Evolutionary conservation across 2,797 vertebrate species (phyloP), one percentile per base, ranked within the genome.

Genomic region (Melanotaenia parkinsoni): DNA sequence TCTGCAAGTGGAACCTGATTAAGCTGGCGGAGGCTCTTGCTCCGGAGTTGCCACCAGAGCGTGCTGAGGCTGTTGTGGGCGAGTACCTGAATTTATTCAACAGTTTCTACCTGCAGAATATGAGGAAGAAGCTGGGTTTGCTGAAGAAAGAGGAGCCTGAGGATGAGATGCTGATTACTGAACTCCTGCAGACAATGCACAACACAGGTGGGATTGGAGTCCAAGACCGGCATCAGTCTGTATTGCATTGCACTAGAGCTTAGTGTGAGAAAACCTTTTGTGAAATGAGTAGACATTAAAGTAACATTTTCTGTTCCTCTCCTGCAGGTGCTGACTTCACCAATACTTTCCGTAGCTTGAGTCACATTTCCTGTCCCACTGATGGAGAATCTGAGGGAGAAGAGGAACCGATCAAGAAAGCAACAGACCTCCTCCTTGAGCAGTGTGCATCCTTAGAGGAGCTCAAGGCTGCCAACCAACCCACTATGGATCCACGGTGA

Each of bases 1-100:
- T 99, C 57, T 99, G 98, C 91, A 95, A 92, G 74, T 99, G 98
- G 98, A 99, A 99, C 90, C 93, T 99, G 89, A 90, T 90, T 77
- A 97, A 96, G 57, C 93, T 99, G 9, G 97, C 96, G 0, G 98
- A 99, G 90, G 97, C 96, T 13, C 91, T 99, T 3, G 94, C 87
- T 70, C 97, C 98, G 0, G 97, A 98, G 74, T 91, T 99, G 79
- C 96, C 97, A 7, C 84, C 93, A 0, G 93, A 94, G 59, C 88
- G 90, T 56, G 96, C 95, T 0, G 75, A 94, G n/a, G 86, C 92
- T 5, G 92, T 97, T 24, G 61, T 99, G 63, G 94, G 96, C 0
- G 96, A 97, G 65, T 98, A 95, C 75, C 82, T 95, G 83, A 83
- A 91, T 67, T 94, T 96, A 73, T 99, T 95, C 58, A 96, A 98